Evolutionary conservation across 30 jellyfish, hydroid and myxozoan species (phyloP), one percentile per base, ranked within the genome.

Genomic region (Aurelia aurita complex sp. Pacific): DNA sequence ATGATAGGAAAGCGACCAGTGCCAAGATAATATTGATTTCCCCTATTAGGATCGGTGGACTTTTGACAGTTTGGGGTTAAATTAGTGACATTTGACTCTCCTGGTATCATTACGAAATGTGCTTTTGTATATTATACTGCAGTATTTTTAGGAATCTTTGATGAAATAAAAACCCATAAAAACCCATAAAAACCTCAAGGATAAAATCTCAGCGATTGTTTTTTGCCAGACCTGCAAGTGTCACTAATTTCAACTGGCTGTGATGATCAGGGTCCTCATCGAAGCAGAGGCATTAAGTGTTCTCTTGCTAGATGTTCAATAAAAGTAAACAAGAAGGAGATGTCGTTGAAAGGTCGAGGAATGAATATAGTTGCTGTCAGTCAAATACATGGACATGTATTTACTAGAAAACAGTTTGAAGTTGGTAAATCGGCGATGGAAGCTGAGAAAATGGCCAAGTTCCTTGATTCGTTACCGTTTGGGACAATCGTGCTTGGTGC

Each of bases 241-340:
- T 40, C 64, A 11, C 23, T 87, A 13, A 54, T 68, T 36, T 87
- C 96, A 18, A 67, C 90, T 19, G 96, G 96, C 4, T 87, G 96
- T 53, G 83, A 87, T 50, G 96, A 77, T 71, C 69, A 79, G 0
- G 79, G 84, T 17, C 67, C 60, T 17, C 88, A 75, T 36, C 36
- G 67, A 32, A 40, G 13, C 12, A 29, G 50, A 2, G 68, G 83
- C 67, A 29, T 35, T 14, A 67, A 60, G 61, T 87, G 96, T 38
- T 33, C 36, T 38, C 33, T 11, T 12, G 90, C 90, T 10, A 43
- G 42, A 12, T 51, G 67, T 35, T 87, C 96, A 0, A 77, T 87
- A 34, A 64, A 35, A 29, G 63, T 87, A 33, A 64, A 87, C 79
- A 90, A 82, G 17, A 69, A 87, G 40, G 96, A 87, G 60, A 32